phyloP scores from a whole-genome alignment of 1,140 invertebrate species.

The Caenorhabditis elegans region DNA sequence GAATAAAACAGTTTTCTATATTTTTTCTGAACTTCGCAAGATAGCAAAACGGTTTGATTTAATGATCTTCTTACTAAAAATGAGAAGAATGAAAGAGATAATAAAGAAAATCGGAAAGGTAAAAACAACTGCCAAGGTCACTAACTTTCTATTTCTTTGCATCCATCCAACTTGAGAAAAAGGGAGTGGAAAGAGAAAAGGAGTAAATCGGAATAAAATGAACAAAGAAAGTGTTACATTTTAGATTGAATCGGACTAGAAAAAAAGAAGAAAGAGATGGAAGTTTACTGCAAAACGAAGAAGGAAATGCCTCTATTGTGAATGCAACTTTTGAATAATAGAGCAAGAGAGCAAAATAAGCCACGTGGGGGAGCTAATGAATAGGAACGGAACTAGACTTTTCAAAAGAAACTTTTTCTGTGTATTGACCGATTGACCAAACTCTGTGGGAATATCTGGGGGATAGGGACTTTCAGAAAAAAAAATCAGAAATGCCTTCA shows the following conservation, averaged over 20 bases:
- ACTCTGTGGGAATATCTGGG: no score
- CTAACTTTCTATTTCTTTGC: neutral
- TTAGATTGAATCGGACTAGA: neutral
- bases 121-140: neutral
- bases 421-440: neutral
- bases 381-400: neutral
- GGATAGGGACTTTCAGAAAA: no score
- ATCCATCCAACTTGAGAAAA: neutral
- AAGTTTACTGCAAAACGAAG: neutral
- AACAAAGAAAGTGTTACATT: conserved; percentile 28
- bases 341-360: neutral
- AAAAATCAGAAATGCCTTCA: no score
- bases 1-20: neutral
- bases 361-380: neutral
- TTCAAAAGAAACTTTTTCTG: neutral
- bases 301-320: conserved; percentile 11
- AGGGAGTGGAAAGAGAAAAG: no score
- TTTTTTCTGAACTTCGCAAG: neutral
- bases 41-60: neutral
- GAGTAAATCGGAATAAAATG: conserved; percentile 3
- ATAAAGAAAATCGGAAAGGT: neutral
- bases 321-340: neutral
- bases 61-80: neutral
- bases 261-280: neutral
- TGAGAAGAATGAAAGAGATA: neutral